These are phyloP conservation scores for Lycophotia porphyrea DNA, from an alignment of 2,888 invertebrate genomes.

Conservation along the genomic window DNA sequence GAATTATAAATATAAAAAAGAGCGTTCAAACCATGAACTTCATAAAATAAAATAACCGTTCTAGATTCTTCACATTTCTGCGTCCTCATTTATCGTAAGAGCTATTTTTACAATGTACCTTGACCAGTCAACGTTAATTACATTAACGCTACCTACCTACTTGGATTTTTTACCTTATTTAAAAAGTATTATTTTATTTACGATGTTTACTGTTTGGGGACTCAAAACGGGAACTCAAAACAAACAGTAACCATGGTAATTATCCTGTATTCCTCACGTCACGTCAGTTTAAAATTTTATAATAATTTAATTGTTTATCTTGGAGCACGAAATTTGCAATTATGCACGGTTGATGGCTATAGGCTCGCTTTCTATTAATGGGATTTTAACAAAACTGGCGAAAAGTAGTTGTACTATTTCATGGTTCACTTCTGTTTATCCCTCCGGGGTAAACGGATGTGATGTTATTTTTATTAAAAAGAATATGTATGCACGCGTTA, in stretches of 20 bases:
- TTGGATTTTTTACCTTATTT: conserved; percentile 29
- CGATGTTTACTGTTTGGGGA: no score
- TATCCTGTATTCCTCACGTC: no score
- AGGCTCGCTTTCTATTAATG: neutral
- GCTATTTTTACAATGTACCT: conserved; percentile 42
- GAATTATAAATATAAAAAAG: neutral
- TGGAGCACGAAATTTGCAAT: neutral
- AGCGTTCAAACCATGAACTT: neutral
- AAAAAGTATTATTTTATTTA: conserved; percentile 22
- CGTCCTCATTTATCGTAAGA: conserved; percentile 12
- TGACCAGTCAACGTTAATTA: conserved; percentile 35
- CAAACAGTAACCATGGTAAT: no score
- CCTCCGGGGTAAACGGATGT: neutral
- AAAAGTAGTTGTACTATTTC: neutral
- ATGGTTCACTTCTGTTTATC: neutral
- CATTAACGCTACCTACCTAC: neutral
- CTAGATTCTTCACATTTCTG: conserved; percentile 25
- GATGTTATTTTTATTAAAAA: neutral
- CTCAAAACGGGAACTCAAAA: no score
- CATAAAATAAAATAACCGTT: neutral
- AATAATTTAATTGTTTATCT: no score
- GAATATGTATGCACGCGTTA: conserved; percentile 11
- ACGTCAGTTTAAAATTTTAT: no score
- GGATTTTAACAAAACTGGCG: neutral
- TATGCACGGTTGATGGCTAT: neutral